Evolutionary conservation across 2,888 invertebrate species (phyloP).

Genomic region (Drosophila mettleri): DNA sequence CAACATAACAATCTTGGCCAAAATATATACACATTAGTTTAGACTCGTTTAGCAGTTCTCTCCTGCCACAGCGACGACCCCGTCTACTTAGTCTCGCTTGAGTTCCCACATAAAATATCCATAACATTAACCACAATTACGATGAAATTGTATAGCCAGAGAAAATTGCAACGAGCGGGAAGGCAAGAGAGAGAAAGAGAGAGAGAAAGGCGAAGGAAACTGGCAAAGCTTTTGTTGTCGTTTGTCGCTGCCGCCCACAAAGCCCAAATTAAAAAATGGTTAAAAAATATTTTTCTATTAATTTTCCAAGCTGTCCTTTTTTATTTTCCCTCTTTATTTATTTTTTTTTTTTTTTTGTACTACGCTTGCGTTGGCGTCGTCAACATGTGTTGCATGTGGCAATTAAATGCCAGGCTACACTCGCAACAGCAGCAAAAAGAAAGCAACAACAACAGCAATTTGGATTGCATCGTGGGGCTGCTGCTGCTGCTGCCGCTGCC

Average conservation of each 20-base stretch:
- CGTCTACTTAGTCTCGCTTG: slow-evolving; percentile 10
- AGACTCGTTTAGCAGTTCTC: slow-evolving; percentile 3
- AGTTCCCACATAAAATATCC: slow-evolving; percentile 74
- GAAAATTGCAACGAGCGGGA: slow-evolving; percentile 38
- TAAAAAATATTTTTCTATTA: slow-evolving; percentile 74
- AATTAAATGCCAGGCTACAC: slow-evolving; percentile 69
- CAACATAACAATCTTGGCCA: slow-evolving; percentile 12
- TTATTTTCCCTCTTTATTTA: too few relatives aligned
- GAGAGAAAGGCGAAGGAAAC: slow-evolving; percentile 30
- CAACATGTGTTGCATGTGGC: slow-evolving; percentile 79
- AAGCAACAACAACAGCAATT: slow-evolving; percentile 36
- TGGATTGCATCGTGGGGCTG: slow-evolving; percentile 34
- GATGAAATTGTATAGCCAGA: slow-evolving; percentile 59
- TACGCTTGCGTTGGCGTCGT: slow-evolving; percentile 49
- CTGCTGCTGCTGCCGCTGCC: slow-evolving; percentile 22
- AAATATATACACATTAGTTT: slow-evolving; percentile 13
- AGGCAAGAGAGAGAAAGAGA: neutral
- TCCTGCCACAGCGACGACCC: neutral
- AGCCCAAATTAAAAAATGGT: slow-evolving; percentile 73
- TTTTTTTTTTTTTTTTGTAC: slow-evolving; percentile 45
- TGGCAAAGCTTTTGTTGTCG: slow-evolving; percentile 26
- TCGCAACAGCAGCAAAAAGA: slow-evolving; percentile 41
- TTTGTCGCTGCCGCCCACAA: slow-evolving; percentile 61
- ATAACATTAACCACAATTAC: slow-evolving; percentile 80
- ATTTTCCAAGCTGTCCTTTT: slow-evolving; percentile 70